Evolutionary conservation across 2,113 vertebrate genomes (phyloP), one percentile per base, ranked within the genome.

Genomic region (Sorex fumeus): DNA sequence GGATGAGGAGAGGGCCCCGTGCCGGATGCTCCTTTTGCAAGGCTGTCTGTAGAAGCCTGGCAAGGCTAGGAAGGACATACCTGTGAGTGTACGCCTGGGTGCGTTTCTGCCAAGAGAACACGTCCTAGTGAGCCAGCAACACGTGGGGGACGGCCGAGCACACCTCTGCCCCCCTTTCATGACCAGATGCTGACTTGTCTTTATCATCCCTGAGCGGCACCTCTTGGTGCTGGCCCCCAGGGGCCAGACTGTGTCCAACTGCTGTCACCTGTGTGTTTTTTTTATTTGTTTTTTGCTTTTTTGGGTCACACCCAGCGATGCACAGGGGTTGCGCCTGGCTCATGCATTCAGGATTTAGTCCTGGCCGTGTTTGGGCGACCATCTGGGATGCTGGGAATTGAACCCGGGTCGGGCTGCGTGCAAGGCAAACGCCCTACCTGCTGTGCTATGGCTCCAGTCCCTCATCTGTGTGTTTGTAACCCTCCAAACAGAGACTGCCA

Each of bases 11-110:
- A 47, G 19, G n/a, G 15, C 18, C 15, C 15, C 2, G 34, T 23
- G 2, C 45, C 50, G 67, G 10, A 69, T 6, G 72, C 62, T 87
- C 27, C 40, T 78, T 40, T 30, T 16, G 32, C 28, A 76, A 45
- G 8, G 45, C 30, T 27, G 74, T 45, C 4, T 75, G 32, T 40
- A 16, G 21, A 66, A 75, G 11, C 50, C 1, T 64, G 66, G 83
- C 34, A 87, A 28, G 86, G 79, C 62, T 28, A 78, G 88, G 80
- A 34, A 71, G 74, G 36, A 27, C 43, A 67, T 60, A 79, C 34
- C 28, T 53, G 23, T 2, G 10, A 40, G 2, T 40, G 1, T 45
- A 25, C 9, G 13, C 0, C 43, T 47, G 64, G 15, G 57, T 76
- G 19, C 34, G 11, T 87, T 87, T 80, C 62, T 21, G 34, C 30